phyloP scores from a whole-genome alignment of 2,113 vertebrate species.

The Leiothrix lutea region DNA sequence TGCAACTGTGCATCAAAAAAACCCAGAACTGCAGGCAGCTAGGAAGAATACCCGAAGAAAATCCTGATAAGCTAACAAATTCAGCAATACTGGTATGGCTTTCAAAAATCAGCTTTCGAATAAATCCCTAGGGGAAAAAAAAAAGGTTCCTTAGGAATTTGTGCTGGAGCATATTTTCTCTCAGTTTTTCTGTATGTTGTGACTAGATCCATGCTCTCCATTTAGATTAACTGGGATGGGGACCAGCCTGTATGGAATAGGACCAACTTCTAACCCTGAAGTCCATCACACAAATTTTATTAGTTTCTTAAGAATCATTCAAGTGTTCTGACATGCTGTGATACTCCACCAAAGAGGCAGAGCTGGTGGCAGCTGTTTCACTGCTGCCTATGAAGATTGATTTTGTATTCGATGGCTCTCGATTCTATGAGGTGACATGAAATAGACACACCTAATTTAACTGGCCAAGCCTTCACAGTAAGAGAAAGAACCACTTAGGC shows the following conservation, averaged over 20 bases:
- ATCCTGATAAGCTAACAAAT: neutral
- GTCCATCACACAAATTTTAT: neutral
- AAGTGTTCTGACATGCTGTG: neutral
- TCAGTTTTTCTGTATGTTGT: neutral
- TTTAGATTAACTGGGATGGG: neutral
- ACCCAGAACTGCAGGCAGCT: neutral
- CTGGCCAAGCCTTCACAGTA: neutral
- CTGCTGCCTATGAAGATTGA: neutral
- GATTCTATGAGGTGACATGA: neutral
- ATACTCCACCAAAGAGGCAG: neutral
- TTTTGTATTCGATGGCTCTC: neutral
- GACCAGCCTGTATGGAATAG: neutral
- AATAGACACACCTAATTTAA: neutral
- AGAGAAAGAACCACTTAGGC: neutral
- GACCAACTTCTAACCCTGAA: neutral
- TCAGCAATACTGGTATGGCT: neutral
- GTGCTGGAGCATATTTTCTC: neutral
- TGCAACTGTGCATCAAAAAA: neutral
- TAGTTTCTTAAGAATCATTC: neutral
- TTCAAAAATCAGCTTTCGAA: neutral
- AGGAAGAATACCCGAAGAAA: neutral
- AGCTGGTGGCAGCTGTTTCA: neutral
- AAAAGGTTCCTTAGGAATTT: neutral
- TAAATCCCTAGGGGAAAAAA: neutral
- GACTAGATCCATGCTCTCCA: neutral